Evolutionary conservation across 2,113 vertebrate species (phyloP).

Genomic region (Burhinus bistriatus): DNA sequence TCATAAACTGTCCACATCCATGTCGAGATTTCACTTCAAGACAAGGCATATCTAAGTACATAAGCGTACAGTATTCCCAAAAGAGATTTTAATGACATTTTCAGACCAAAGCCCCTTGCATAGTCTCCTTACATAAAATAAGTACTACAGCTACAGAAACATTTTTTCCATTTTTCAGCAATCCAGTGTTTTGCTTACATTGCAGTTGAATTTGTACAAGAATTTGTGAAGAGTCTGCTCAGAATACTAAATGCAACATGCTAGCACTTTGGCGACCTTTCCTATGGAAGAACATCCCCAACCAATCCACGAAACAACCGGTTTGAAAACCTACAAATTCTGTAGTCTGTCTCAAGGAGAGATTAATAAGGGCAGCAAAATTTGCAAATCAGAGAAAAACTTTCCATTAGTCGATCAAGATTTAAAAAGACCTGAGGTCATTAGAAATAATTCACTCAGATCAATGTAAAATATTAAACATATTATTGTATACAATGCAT

Average conservation of each 20-base stretch:
- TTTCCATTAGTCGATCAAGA: not conserved
- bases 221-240: not conserved
- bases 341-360: not conserved
- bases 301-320: fast-evolving
- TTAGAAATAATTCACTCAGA: not conserved
- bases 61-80: not conserved
- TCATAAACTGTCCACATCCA: not conserved
- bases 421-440: not conserved
- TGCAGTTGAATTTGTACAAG: not conserved
- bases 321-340: not conserved
- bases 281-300: not conserved
- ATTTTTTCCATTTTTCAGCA: not conserved
- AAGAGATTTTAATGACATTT: not conserved
- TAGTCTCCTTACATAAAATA: not conserved
- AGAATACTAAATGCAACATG: not conserved
- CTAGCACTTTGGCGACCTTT: not conserved
- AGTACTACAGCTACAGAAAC: not conserved
- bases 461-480: not conserved
- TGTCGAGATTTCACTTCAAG: not conserved
- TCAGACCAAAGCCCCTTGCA: not conserved
- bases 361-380: not conserved
- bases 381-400: not conserved
- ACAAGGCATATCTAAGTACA: not conserved
- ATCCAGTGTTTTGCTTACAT: not conserved
- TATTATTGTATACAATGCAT: not conserved